Conservation (phyloP, 2,888 invertebrate species). For the Sialis lutaria region DNA sequence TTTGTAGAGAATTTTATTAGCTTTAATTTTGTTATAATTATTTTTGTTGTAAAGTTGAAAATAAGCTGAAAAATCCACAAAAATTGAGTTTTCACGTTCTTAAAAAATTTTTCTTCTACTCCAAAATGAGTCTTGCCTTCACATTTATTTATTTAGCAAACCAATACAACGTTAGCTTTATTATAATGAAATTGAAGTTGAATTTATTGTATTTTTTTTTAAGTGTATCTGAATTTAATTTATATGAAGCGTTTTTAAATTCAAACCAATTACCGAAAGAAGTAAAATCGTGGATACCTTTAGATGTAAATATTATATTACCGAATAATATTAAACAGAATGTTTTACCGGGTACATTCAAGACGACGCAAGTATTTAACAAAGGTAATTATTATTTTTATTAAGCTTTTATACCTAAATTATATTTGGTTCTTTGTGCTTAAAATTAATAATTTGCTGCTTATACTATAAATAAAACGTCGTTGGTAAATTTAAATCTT, state of each 20-base stretch:
- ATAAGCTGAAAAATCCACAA: too few species aligned
- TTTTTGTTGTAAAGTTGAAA: not conserved
- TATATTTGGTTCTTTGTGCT: too few species aligned
- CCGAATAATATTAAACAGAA: conserved; percentile 1
- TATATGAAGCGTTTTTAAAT: not conserved
- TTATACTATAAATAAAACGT: not conserved
- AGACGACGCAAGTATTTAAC: not conserved
- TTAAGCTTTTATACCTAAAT: not conserved
- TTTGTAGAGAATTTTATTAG: too few species aligned
- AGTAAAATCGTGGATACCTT: not conserved
- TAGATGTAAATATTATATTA: conserved; percentile 2
- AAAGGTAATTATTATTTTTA: not conserved
- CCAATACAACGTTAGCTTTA: too few species aligned
- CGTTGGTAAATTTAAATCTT: not conserved
- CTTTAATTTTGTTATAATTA: not conserved
- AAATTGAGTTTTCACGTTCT: too few species aligned
- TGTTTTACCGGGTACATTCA: conserved; percentile 2
- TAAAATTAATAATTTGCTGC: not conserved
- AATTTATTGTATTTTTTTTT: not conserved
- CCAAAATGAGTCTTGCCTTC: too few species aligned
- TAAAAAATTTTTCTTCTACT: too few species aligned
- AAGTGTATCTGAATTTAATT: not conserved
- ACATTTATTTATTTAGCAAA: too few species aligned
- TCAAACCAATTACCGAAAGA: not conserved
- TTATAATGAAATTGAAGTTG: not conserved